Percentiles rank a stretch among this genome's conserved stretches.
Evolutionary conservation across 2,888 invertebrate species (phyloP).

Genomic region (Parasteatoda lunata): DNA sequence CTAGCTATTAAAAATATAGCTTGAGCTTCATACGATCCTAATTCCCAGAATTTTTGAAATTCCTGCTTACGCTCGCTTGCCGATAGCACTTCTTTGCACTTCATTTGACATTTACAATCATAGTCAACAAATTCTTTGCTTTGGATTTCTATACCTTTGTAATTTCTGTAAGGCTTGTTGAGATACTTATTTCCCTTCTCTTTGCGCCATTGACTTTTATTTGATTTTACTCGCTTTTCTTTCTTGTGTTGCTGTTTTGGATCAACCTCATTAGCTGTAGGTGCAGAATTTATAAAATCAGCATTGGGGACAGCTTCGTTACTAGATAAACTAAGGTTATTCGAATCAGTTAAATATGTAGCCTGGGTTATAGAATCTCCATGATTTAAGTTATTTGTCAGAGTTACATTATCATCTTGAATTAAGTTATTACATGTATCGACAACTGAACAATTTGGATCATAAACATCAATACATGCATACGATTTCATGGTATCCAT

Average conservation of each 20-base stretch:
- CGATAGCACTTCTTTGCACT: conserved; percentile 48
- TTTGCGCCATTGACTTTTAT: conserved; percentile 61
- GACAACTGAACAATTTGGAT: conserved; percentile 4
- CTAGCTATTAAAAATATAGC: conserved; percentile 60
- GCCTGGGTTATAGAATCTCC: not conserved
- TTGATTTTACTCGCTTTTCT: conserved; percentile 40
- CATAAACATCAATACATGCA: conserved; percentile 36
- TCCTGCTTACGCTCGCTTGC: conserved; percentile 49
- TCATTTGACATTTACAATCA: conserved; percentile 57
- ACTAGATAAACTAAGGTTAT: conserved; percentile 12
- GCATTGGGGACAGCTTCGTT: conserved; percentile 20
- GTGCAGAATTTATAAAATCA: not conserved
- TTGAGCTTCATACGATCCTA: conserved; percentile 62
- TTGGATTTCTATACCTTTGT: conserved; percentile 59
- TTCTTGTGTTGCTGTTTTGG: conserved; percentile 36
- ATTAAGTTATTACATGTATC: not conserved
- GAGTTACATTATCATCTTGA: conserved; percentile 15
- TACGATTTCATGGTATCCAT: conserved; percentile 54
- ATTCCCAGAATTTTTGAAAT: conserved; percentile 62
- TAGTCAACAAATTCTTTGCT: conserved; percentile 62
- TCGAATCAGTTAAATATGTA: conserved; percentile 10
- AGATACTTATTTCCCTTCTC: conserved; percentile 60
- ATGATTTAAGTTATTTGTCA: conserved; percentile 35
- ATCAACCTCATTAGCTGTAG: not conserved
- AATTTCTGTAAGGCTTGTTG: conserved; percentile 61